Conservation (phyloP, 2,113 vertebrate species). For the Tragulus kanchil region DNA sequence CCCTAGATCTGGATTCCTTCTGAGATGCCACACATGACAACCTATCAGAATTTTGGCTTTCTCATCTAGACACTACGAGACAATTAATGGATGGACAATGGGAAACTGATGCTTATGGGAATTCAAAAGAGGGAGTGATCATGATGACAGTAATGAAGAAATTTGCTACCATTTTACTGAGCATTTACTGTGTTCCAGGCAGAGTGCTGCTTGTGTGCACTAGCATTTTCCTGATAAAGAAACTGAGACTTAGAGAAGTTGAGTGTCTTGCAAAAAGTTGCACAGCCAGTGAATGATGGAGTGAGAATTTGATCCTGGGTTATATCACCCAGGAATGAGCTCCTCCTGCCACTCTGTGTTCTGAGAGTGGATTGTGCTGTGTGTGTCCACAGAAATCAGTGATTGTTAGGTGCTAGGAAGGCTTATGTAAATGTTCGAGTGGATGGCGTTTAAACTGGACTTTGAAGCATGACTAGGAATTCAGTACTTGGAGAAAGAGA, state of each 20-base stretch:
- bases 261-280: background rate
- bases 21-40: fast-evolving
- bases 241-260: background rate
- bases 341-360: background rate
- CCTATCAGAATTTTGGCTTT: background rate
- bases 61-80: no score
- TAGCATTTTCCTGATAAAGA: background rate
- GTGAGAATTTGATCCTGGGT: background rate
- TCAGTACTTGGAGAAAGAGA: background rate
- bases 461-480: slow-evolving; percentile 25
- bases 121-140: background rate
- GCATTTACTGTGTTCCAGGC: background rate
- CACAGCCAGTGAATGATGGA: background rate
- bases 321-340: background rate
- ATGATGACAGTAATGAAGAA: background rate
- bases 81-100: slow-evolving; percentile 47
- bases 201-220: background rate
- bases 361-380: background rate
- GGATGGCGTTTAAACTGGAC: background rate
- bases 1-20: background rate
- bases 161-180: background rate
- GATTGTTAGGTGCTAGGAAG: background rate
- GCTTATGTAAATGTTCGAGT: background rate
- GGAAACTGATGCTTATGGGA: background rate
- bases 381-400: background rate